phyloP scores from a whole-genome alignment of 2,797 vertebrate genomes.

The Lithobates sylvaticus region DNA sequence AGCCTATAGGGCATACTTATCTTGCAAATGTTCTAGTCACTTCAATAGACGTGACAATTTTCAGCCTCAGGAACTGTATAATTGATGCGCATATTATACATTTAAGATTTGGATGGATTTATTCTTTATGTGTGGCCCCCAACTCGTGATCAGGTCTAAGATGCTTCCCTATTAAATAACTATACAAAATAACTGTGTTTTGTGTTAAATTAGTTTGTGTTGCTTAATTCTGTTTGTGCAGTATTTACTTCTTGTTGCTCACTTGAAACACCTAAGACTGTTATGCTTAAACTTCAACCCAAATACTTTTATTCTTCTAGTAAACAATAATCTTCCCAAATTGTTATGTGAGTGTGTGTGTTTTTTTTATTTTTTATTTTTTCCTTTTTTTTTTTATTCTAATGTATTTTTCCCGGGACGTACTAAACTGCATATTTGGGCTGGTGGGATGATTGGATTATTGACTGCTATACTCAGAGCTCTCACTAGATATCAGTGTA shows the following conservation, averaged over 20 bases:
- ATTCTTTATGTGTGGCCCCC: background rate
- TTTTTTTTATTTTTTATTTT: background rate
- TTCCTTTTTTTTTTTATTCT: background rate
- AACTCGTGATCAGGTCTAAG: background rate
- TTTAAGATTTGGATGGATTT: background rate
- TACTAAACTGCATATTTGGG: too few species aligned
- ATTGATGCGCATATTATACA: too few species aligned
- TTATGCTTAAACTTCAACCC: background rate
- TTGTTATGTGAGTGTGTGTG: background rate
- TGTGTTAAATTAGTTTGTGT: background rate
- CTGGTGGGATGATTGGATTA: too few species aligned
- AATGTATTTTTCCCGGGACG: background rate
- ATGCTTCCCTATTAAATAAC: background rate
- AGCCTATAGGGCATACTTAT: too few species aligned
- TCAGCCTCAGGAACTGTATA: too few species aligned
- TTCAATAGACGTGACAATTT: too few species aligned
- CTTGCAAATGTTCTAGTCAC: too few species aligned
- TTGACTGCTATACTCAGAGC: too few species aligned
- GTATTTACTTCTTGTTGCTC: background rate
- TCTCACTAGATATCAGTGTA: too few species aligned
- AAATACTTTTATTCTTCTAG: slow-evolving; percentile 25
- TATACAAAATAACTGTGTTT: background rate
- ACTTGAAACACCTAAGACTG: background rate
- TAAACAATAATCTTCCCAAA: slow-evolving; percentile 9
- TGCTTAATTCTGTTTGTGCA: background rate